phyloP scores from a whole-genome alignment of 2,888 invertebrate genomes.

The Heliothis peltigera region DNA sequence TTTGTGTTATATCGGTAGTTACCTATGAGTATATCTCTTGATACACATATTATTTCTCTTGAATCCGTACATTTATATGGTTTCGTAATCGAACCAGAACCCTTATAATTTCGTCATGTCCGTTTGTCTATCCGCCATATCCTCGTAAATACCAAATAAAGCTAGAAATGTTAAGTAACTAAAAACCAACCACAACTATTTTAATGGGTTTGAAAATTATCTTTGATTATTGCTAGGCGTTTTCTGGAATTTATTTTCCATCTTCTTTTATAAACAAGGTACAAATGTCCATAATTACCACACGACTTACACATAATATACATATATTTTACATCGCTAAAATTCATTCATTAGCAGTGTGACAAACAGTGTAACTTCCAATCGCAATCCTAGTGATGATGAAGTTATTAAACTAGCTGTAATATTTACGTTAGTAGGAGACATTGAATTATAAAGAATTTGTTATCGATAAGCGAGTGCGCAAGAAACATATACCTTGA shows the following conservation, averaged over 20 bases:
- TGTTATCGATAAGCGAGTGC: conserved; percentile 67
- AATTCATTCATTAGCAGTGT: no score
- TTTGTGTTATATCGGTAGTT: background rate
- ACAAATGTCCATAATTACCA: no score
- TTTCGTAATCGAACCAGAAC: conserved; percentile 1
- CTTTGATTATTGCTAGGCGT: background rate
- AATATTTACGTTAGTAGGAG: conserved; percentile 21
- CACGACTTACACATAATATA: no score
- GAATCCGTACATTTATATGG: background rate
- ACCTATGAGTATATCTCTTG: background rate
- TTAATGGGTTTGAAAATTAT: background rate
- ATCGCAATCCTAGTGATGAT: no score
- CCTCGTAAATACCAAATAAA: background rate
- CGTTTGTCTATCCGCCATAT: background rate
- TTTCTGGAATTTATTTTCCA: no score
- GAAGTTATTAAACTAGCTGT: background rate
- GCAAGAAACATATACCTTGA: conserved; percentile 72
- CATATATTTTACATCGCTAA: no score
- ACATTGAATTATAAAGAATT: conserved; percentile 62
- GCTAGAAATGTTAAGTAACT: background rate
- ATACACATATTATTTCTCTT: background rate
- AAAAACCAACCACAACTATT: no score
- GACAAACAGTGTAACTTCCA: no score
- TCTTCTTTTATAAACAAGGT: no score
- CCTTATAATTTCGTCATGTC: background rate